A percentile compares a stretch with the other conserved stretches of the same genome.
These are phyloP conservation scores for Hemicentrotus pulcherrimus DNA, from an alignment of 35 echinoderm and acorn worm genomes.

Conservation along the genomic window DNA sequence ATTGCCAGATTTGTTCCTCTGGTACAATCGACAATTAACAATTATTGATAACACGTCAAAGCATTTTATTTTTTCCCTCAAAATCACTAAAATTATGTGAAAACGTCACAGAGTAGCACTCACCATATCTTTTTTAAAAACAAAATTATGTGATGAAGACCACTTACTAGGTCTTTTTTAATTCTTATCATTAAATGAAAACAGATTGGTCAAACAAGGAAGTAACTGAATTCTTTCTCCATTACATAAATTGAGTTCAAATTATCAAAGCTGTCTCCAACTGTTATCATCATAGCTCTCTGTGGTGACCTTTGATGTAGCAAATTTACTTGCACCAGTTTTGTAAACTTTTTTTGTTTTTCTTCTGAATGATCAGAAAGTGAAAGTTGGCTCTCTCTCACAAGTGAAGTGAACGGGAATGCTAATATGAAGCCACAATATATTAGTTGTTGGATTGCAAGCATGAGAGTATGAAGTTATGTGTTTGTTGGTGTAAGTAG, in stretches of 20 bases:
- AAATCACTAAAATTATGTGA: neutral
- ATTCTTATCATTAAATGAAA: too few relatives aligned
- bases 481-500: neutral
- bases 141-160: too few relatives aligned
- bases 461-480: neutral
- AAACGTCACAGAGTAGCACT: neutral
- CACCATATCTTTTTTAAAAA: neutral
- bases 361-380: neutral
- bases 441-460: neutral
- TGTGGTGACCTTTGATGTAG: neutral
- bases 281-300: neutral
- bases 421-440: neutral
- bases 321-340: neutral
- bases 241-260: too few relatives aligned
- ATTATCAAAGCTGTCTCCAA: too few relatives aligned
- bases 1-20: neutral
- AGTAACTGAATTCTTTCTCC: too few relatives aligned
- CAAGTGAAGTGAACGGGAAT: neutral
- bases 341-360: too few relatives aligned
- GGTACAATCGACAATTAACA: neutral
- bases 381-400: neutral
- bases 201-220: too few relatives aligned
- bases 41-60: neutral
- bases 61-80: neutral
- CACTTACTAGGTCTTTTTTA: too few relatives aligned